Conservation (phyloP, 2,113 vertebrate genomes). For the Microtus pennsylvanicus region DNA sequence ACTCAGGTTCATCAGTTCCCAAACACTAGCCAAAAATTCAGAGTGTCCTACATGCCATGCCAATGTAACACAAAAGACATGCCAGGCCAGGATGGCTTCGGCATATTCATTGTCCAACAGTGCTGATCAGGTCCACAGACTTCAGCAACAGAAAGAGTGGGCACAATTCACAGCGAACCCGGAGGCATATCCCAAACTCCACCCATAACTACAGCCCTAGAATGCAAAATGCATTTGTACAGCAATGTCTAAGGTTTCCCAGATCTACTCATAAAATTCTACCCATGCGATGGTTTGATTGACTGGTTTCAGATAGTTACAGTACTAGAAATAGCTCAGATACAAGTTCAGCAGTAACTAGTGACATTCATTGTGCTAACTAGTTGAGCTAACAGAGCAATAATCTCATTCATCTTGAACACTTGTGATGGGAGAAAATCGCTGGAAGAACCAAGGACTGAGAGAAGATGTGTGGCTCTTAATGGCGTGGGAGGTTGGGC, state of each 20-base stretch:
- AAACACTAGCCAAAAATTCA: neutral
- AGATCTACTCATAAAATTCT: neutral
- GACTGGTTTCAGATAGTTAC: neutral
- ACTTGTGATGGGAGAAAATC: neutral
- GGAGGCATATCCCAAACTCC: neutral
- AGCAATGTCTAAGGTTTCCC: neutral
- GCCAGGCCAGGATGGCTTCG: no score
- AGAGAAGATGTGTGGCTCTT: neutral
- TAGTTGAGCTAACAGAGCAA: neutral
- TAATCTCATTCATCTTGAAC: neutral
- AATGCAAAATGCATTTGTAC: neutral
- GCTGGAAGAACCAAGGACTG: neutral
- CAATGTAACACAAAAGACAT: neutral
- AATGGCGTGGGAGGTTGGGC: neutral
- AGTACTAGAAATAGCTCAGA: neutral
- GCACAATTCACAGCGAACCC: accelerated
- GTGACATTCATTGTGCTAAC: neutral
- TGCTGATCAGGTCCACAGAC: neutral
- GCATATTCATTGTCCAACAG: neutral
- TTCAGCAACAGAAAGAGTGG: neutral
- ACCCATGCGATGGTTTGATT: neutral
- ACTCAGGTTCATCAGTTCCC: neutral
- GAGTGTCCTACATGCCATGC: accelerated
- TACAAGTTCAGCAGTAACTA: neutral
- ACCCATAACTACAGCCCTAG: neutral